Base-by-base conservation (phyloP, 2,113 vertebrate genomes). In the Acanthisitta chloris region DNA sequence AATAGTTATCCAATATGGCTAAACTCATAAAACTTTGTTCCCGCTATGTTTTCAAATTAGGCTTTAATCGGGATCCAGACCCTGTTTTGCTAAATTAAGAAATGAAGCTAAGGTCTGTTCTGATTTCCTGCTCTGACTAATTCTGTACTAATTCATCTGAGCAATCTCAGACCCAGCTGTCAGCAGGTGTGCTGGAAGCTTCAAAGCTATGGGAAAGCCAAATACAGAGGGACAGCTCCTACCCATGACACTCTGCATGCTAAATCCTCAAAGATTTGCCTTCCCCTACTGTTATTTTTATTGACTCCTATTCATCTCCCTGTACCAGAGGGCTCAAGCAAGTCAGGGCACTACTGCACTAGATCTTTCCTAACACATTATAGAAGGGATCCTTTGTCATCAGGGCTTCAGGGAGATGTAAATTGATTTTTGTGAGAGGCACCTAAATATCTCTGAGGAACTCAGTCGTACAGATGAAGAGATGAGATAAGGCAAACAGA, bases 131-230 rank as follows among this genome's bases (percentile, higher is more conserved):
- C 57, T 76, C 74, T 78, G 72, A 45, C n/a, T 51, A 81, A 88
- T 76, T 65, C 62, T 65, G 14, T 36, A 14, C 28, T 64, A 24
- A 43, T 36, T 66, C 28, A 40, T 14, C 40, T 4, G 19, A 59
- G 17, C 34, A 58, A 46, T 51, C 25, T 21, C 13, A 90, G 65
- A 36, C 26, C 57, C 81, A 84, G 38, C 67, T 88, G 72, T 26
- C 76, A 77, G 64, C 80, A 94, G 77, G 61, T 89, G 52, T 59
- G 40, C 73, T 87, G 70, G 65, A 38, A 92, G 28, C n/a, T 54
- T 43, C 13, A 21, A 48, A 61, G 48, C 26, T 48, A 3, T 6
- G 8, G 31, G n/a, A 36, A 52, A 76, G 24, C 26, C 40, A 28
- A 55, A 66, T 5, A 12, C 38, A 70, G 10, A 78, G 48, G 66